These are phyloP conservation scores for Drosophila jambulina DNA, from an alignment of 1,140 invertebrate genomes.

Conservation along the genomic window DNA sequence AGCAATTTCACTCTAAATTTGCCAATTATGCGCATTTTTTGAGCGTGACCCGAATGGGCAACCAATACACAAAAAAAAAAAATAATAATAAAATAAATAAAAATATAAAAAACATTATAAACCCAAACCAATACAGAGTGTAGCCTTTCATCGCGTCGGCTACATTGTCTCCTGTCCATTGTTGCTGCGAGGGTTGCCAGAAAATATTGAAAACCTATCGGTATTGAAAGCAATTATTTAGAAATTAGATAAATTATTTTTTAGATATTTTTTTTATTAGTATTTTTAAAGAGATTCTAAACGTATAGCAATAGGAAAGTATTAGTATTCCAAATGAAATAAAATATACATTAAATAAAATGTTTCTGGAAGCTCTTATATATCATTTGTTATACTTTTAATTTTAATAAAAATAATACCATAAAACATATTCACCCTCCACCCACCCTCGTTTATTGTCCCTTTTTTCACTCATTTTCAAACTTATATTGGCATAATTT, in stretches of 20 bases:
- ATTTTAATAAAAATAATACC: not conserved
- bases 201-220: not conserved
- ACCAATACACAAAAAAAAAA: constrained; percentile 28
- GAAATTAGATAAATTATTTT: too few species aligned
- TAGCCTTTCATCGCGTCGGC: constrained; percentile 53
- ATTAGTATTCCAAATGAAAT: not conserved
- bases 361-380: not conserved
- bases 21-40: constrained; percentile 79
- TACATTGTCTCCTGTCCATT: constrained; percentile 67
- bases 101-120: constrained; percentile 5
- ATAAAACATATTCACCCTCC: not conserved
- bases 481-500: constrained; percentile 77
- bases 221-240: not conserved
- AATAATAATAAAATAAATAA: not conserved
- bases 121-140: constrained; percentile 28
- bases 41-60: constrained; percentile 70
- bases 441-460: not conserved
- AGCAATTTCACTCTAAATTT: constrained; percentile 76
- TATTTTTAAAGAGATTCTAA: not conserved
- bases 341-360: not conserved
- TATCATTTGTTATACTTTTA: not conserved
- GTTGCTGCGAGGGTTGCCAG: constrained; percentile 46
- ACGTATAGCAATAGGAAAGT: not conserved
- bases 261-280: not conserved
- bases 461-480: constrained; percentile 49